Conservation (phyloP, 2,888 invertebrate genomes). For the Nematopogon swammerdamellus region DNA sequence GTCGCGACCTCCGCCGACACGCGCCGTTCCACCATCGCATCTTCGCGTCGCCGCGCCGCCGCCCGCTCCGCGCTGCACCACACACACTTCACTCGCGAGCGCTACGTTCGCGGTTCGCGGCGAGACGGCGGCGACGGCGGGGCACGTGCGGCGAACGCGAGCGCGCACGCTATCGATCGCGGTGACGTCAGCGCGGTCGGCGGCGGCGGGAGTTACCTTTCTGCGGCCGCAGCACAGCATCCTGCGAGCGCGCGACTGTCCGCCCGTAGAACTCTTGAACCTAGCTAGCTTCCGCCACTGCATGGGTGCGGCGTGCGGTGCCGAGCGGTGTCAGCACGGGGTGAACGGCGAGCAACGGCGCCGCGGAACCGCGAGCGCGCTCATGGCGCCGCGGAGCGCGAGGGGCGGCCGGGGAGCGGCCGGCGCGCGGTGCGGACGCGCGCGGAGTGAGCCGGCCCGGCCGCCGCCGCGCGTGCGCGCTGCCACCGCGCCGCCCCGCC, state of each 20-base stretch:
- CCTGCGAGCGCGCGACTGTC: slow-evolving; percentile 72
- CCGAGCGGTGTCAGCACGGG: slow-evolving; percentile 50
- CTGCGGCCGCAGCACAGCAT: slow-evolving; percentile 95
- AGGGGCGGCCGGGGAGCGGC: slow-evolving; percentile 38
- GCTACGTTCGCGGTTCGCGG: background rate
- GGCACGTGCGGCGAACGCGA: slow-evolving; percentile 7
- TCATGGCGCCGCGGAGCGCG: slow-evolving; percentile 29
- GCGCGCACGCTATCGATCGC: slow-evolving; percentile 13
- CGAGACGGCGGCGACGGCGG: slow-evolving; percentile 8
- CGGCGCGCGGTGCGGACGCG: slow-evolving; percentile 48
- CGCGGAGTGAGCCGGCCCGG: slow-evolving; percentile 45
- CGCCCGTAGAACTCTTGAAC: slow-evolving; percentile 68
- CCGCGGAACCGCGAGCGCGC: slow-evolving; percentile 3
- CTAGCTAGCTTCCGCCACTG: slow-evolving; percentile 84
- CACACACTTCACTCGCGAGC: background rate
- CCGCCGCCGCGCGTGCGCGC: slow-evolving; percentile 26
- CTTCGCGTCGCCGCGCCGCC: slow-evolving; percentile 9
- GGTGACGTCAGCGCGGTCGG: slow-evolving; percentile 17
- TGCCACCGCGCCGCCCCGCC: slow-evolving; percentile 12
- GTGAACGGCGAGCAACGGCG: slow-evolving; percentile 29
- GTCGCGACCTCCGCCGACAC: slow-evolving; percentile 6
- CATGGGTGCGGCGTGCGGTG: slow-evolving; percentile 69
- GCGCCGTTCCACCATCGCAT: slow-evolving; percentile 12
- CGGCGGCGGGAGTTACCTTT: slow-evolving; percentile 63
- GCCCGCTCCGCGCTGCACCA: slow-evolving; percentile 5